Evolutionary conservation across 2,113 vertebrate genomes (phyloP), one percentile per base, ranked within the genome.

Genomic region (Seriola dumerili): DNA sequence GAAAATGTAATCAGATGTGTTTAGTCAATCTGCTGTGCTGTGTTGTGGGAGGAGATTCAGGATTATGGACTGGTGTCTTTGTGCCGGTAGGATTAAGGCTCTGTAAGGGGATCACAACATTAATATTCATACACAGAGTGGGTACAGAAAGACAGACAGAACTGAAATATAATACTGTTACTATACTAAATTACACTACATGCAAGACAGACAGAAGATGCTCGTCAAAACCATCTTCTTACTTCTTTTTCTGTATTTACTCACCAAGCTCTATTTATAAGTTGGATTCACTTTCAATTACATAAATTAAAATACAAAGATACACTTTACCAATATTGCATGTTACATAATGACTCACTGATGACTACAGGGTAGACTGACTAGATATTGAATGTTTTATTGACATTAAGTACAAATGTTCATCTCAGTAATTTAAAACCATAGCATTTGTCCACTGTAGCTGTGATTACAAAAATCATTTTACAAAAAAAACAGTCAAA

Each of bases 21-120:
- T 88, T 32, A 76, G 59, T 85, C 74, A 73, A 63, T 87, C 84
- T 88, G 84, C 55, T 63, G 72, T 14, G 78, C 54, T 62, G 72
- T 61, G 83, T 21, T 85, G 88, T 88, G 84, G 89, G 84, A 82
- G 85, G 86, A 85, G 87, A 85, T 77, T 85, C 80, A 19, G 93
- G 91, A 94, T 94, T 94, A 93, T 82, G 67, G 84, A 73, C 76
- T 61, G 65, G 85, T 89, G 85, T 89, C 89, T 94, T 92, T 91
- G 87, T 90, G 81, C 83, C 11, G 8, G 72, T 68, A 42, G 93
- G 91, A 94, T 94, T 94, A 93, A 42, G 80, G 71, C 74, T 87
- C 70, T 87, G 68, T 91, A 94, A 93, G 88, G 81, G 81, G 89
- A 93, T 94, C 90, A 93, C 81, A 21, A 87, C 80, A 94, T 93